These are phyloP conservation scores for Drosophila fulvimacula DNA, from an alignment of 2,888 invertebrate genomes.

Conservation along the genomic window DNA sequence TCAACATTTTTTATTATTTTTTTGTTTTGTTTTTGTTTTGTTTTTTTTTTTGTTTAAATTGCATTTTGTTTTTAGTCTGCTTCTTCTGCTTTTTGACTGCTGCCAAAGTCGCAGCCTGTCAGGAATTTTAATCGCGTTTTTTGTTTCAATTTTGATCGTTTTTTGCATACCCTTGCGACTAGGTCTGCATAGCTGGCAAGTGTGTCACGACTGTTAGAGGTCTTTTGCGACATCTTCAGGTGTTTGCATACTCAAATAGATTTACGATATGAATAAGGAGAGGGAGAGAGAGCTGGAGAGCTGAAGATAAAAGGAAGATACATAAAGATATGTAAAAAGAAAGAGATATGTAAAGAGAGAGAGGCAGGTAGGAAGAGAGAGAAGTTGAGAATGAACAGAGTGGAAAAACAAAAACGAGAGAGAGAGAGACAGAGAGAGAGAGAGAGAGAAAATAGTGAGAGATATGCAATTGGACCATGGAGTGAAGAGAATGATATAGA, in stretches of 20 bases:
- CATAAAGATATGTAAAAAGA: background rate
- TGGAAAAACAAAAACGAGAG: background rate
- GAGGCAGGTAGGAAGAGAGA: background rate
- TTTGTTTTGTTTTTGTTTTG: constrained; percentile 22
- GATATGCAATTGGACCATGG: background rate
- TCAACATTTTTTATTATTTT: constrained; percentile 41
- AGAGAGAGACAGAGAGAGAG: background rate
- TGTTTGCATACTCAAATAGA: background rate
- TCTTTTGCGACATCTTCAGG: background rate
- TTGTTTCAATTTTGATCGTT: constrained; percentile 16
- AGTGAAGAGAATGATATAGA: background rate
- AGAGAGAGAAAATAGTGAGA: background rate
- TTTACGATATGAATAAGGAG: background rate
- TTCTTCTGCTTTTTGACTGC: constrained; percentile 31
- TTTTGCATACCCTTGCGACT: constrained; percentile 27
- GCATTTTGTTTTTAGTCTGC: constrained; percentile 1
- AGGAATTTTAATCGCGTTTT: constrained; percentile 60
- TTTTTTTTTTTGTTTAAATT: constrained; percentile 9
- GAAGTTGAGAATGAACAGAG: background rate
- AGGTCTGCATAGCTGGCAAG: background rate
- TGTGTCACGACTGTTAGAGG: constrained; percentile 15
- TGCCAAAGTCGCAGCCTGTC: constrained; percentile 31
- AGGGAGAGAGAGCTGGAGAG: background rate
- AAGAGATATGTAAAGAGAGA: too few species aligned
- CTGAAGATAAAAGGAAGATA: background rate